Conservation (phyloP, 2,888 invertebrate genomes). For the Nudaria mundana region DNA sequence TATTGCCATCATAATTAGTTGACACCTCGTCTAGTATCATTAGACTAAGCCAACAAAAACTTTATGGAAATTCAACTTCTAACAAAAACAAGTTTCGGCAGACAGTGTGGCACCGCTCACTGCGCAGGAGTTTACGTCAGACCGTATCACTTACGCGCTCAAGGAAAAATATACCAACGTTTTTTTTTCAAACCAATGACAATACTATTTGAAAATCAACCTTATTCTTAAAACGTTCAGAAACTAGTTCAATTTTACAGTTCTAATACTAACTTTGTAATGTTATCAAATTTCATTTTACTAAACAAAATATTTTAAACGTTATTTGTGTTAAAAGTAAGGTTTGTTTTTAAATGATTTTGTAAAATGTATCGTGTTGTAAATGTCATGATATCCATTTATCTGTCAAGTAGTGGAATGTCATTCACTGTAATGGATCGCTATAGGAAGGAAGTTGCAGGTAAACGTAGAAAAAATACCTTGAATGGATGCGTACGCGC, state of each 20-base stretch:
- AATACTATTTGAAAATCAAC: slow-evolving; percentile 1
- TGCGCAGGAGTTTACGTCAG: slow-evolving; percentile 45
- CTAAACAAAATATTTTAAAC: slow-evolving; percentile 24
- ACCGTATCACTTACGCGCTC: slow-evolving; percentile 40
- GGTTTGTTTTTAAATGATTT: slow-evolving; percentile 18
- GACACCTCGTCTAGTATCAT: slow-evolving; percentile 52
- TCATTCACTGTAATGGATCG: slow-evolving; percentile 74
- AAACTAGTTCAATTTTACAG: background rate
- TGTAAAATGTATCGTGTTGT: slow-evolving; percentile 30
- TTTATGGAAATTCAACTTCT: slow-evolving; percentile 40
- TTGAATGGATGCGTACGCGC: slow-evolving; percentile 54
- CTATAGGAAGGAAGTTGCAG: slow-evolving; percentile 79
- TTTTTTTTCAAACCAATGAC: background rate
- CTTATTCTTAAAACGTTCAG: background rate
- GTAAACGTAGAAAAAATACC: slow-evolving; percentile 60
- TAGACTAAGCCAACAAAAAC: slow-evolving; percentile 39
- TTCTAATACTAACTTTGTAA: slow-evolving; percentile 9
- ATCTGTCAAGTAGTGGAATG: slow-evolving; percentile 71
- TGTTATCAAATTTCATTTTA: slow-evolving; percentile 12
- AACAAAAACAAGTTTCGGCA: slow-evolving; percentile 45
- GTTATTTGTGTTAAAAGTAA: slow-evolving; percentile 13
- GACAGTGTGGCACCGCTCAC: slow-evolving; percentile 75
- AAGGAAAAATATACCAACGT: slow-evolving; percentile 41
- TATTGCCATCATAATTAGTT: slow-evolving; percentile 27
- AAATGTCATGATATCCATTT: slow-evolving; percentile 66